phyloP scores from a whole-genome alignment of 2,888 invertebrate species.

The Acanthosepion lycidas region DNA sequence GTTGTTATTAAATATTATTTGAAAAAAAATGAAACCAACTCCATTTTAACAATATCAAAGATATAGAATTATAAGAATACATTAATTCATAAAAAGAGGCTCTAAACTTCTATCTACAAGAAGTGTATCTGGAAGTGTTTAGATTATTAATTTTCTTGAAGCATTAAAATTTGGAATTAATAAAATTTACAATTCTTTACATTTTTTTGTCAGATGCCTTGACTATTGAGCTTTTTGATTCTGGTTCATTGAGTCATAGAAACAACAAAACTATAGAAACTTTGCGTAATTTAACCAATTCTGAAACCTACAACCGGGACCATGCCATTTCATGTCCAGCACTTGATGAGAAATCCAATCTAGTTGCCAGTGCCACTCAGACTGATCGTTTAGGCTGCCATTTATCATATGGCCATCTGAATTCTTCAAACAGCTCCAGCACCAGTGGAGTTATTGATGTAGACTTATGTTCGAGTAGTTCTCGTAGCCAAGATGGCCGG shows the following conservation, averaged over 20 bases:
- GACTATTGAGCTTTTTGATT: constrained; percentile 59
- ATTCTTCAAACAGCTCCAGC: constrained; percentile 63
- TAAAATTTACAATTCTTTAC: neutral
- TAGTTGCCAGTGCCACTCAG: constrained; percentile 47
- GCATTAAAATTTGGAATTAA: neutral
- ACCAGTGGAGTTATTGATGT: constrained; percentile 58
- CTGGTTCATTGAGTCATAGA: constrained; percentile 36
- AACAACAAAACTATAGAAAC: constrained; percentile 39
- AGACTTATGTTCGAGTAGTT: constrained; percentile 58
- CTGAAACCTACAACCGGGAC: constrained; percentile 43
- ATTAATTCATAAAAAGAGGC: neutral
- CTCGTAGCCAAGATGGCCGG: constrained; percentile 53
- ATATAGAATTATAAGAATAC: too few relatives aligned
- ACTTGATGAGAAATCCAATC: constrained; percentile 46
- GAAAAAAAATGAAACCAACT: neutral
- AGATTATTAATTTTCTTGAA: neutral
- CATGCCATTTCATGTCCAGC: constrained; percentile 50
- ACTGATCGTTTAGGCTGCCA: constrained; percentile 47
- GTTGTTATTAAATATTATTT: neutral
- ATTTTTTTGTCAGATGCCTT: constrained; percentile 62
- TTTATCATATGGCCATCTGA: constrained; percentile 49
- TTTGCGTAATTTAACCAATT: constrained; percentile 23
- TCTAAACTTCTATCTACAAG: neutral
- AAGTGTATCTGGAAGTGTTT: neutral
- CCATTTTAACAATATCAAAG: too few relatives aligned